Percentiles rank a stretch among this genome's conserved stretches.
Conservation (phyloP, 2,113 vertebrate species). For the Mobula birostris region DNA sequence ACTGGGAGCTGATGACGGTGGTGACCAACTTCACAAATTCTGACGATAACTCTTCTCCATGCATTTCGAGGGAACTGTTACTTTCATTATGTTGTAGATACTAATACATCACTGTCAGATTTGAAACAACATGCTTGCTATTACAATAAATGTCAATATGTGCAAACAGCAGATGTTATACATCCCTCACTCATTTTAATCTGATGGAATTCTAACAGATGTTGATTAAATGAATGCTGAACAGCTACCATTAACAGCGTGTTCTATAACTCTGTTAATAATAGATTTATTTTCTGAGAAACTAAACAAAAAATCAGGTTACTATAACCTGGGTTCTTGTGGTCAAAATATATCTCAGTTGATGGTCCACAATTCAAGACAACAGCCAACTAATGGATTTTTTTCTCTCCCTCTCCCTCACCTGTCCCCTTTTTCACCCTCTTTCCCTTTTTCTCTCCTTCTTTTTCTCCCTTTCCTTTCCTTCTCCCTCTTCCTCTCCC, state of each 20-base stretch:
- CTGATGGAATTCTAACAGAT: not conserved
- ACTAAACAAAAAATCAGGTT: not conserved
- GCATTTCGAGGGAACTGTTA: not conserved
- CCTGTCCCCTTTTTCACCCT: too few relatives aligned
- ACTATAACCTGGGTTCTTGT: not conserved
- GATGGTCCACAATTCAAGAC: not conserved
- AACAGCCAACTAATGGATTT: not conserved
- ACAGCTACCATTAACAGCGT: not conserved
- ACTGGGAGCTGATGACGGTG: not conserved
- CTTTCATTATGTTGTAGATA: not conserved
- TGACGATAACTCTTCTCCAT: not conserved
- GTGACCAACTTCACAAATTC: not conserved
- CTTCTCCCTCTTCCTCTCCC: not conserved
- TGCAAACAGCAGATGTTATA: not conserved
- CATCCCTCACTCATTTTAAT: not conserved
- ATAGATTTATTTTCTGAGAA: not conserved
- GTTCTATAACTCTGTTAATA: not conserved
- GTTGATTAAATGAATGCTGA: not conserved
- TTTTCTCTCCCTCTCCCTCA: too few relatives aligned
- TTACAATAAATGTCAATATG: not conserved
- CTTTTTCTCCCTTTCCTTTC: not conserved
- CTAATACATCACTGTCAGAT: not conserved
- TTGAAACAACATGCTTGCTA: not conserved
- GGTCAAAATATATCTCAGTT: not conserved
- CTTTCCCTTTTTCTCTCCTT: too few relatives aligned